Evolutionary conservation across 2,113 vertebrate genomes (phyloP), one percentile per base, ranked within the genome.

Genomic region (Sander lucioperca): DNA sequence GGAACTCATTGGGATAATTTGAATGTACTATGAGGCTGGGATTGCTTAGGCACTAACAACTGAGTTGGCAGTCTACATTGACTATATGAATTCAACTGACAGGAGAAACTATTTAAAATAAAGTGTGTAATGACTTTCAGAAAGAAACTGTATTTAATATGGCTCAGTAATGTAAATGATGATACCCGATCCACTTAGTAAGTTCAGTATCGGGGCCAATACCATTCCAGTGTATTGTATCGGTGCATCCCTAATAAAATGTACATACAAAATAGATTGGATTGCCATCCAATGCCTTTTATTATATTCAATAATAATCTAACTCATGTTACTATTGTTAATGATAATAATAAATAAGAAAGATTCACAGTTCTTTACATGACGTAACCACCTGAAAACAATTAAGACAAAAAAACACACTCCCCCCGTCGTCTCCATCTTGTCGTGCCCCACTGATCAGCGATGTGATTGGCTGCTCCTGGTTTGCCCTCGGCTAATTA

Each of bases 401-500:
- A 48, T 74, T 36, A 59, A 54, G 36, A 58, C 19, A 27, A 62
- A 36, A 64, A 71, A 62, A 74, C 65, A 25, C 48, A 16, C 50
- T 33, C n/a, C 54, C 33, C 30, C 25, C 13, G 51, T 69, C 47
- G 72, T 84, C 75, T 80, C 23, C 54, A 27, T 64, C 27, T 61
- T 58, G 51, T 77, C 15, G 6, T 71, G 66, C 68, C 89, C 77
- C 4, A 9, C 82, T 87, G 76, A 86, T 72, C 77, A 71, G 72
- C 36, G 18, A 62, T 78, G 74, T 71, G 84, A 90, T 88, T 86
- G 88, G 77, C 82, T 88, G 85, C 74, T 82, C 67, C 79, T 59
- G 23, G 57, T 80, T 83, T 73, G 65, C 80, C 74, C 85, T 77
- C 8, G 13, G 64, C 75, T 93, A 91, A 94, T 95, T 94, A 77